Evolutionary conservation across 2,113 vertebrate species (phyloP), one percentile per base, ranked within the genome.

Genomic region (Python bivittatus): DNA sequence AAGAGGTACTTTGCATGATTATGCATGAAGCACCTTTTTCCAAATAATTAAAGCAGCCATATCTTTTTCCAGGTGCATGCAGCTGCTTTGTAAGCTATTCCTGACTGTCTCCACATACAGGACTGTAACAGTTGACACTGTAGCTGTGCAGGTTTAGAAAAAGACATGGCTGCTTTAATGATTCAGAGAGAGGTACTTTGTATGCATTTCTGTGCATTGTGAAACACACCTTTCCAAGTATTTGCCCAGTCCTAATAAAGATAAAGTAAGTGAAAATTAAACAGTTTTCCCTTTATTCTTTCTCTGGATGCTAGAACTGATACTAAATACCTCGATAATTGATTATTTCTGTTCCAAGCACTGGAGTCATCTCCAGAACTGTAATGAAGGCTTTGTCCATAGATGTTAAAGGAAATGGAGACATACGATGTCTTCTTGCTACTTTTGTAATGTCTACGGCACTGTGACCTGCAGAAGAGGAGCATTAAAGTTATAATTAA

Each of bases 321-420:
- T 90, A 61, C 85, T 72, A 95, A 91, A 92, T 97, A 99, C 99
- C 99, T 98, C 99, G 98, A 97, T 99, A 99, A 97, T 99, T 99
- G 97, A 99, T 99, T 97, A 99, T 99, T 98, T 99, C 99, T 95
- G 99, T 99, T 97, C 99, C 98, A 96, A 99, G 99, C 97, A 99
- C 98, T 83, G 99, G 98, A 48, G 99, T 99, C 99, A 99, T 99
- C 98, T 99, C 99, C 96, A 99, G 97, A 97, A 99, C 99, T 97
- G 99, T 99, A 98, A 99, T 99, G 98, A 99, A 99, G 97, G 99
- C 99, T 97, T 99, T 99, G 98, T 99, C 99, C 99, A 99, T 99
- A 93, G 99, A 99, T 91, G 99, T 99, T 96, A 99, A 97, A 86
- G 99, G 99, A 97, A 99, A 99, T 27, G 99, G 99, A 96, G 99